These are phyloP conservation scores for Agrotis ipsilon DNA, from an alignment of 2,888 invertebrate species.

Conservation along the genomic window DNA sequence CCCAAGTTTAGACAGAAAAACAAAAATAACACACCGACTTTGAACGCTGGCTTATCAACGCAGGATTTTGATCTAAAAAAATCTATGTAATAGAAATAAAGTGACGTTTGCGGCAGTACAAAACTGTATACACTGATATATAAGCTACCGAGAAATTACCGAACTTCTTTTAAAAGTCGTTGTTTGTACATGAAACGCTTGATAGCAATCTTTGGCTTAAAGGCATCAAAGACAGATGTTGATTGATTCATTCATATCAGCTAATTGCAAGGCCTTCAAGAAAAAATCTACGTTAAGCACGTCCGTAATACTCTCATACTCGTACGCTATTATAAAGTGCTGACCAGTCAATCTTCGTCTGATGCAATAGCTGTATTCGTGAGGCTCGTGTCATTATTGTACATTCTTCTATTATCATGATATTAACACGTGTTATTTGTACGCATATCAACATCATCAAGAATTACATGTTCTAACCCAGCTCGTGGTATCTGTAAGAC, in stretches of 20 bases:
- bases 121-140: too few species aligned
- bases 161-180: too few species aligned
- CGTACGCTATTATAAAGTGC: not conserved
- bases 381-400: not conserved
- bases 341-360: not conserved
- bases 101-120: too few species aligned
- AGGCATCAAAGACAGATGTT: too few species aligned
- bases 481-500: not conserved
- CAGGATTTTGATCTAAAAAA: too few species aligned
- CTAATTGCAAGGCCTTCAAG: not conserved
- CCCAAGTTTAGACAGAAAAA: not conserved
- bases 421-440: not conserved
- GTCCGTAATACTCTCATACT: not conserved
- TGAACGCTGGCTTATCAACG: not conserved
- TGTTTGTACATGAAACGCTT: too few species aligned
- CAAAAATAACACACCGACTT: not conserved
- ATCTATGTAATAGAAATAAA: not conserved
- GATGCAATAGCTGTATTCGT: not conserved
- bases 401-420: not conserved
- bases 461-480: not conserved
- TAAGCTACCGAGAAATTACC: too few species aligned
- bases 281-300: conserved; percentile 1
- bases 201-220: too few species aligned
- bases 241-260: conserved; percentile 16
- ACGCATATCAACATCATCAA: not conserved